Conservation (phyloP, 1,140 invertebrate genomes). For the Drosophila guanche region DNA sequence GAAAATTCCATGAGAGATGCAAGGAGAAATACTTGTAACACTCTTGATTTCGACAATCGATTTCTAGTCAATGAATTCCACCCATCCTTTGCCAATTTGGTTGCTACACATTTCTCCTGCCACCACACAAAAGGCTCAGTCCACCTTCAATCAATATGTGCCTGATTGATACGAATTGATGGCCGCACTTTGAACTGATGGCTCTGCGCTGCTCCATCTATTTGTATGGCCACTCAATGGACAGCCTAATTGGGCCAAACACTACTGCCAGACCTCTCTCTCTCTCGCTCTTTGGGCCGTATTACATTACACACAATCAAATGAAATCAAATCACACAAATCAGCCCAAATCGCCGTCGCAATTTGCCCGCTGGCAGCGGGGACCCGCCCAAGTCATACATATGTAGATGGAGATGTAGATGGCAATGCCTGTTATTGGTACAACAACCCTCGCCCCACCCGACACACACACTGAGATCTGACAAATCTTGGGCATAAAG, state of each 20-base stretch:
- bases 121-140: neutral
- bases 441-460: constrained; percentile 27
- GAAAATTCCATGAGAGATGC: neutral
- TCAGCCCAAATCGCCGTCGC: constrained; percentile 70
- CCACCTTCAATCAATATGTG: constrained; percentile 7
- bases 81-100: too few species aligned
- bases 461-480: constrained; percentile 8
- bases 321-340: constrained; percentile 74
- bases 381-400: neutral
- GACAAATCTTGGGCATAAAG: constrained; percentile 33
- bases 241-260: constrained; percentile 30
- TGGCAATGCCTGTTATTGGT: constrained; percentile 17
- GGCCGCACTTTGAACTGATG: constrained; percentile 3
- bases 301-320: constrained; percentile 63
- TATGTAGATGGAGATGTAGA: constrained; percentile 7
- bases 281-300: neutral
- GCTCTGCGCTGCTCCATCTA: too few species aligned
- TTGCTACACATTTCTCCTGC: too few species aligned
- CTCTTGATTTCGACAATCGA: too few species aligned
- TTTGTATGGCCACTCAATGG: constrained; percentile 11
- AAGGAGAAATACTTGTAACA: too few species aligned
- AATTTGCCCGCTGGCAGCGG: constrained; percentile 58
- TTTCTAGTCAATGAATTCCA: too few species aligned
- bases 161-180: constrained; percentile 10
- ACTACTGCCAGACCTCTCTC: too few species aligned